Conservation (phyloP, 1,140 invertebrate species). For the Drosophila dunni region DNA sequence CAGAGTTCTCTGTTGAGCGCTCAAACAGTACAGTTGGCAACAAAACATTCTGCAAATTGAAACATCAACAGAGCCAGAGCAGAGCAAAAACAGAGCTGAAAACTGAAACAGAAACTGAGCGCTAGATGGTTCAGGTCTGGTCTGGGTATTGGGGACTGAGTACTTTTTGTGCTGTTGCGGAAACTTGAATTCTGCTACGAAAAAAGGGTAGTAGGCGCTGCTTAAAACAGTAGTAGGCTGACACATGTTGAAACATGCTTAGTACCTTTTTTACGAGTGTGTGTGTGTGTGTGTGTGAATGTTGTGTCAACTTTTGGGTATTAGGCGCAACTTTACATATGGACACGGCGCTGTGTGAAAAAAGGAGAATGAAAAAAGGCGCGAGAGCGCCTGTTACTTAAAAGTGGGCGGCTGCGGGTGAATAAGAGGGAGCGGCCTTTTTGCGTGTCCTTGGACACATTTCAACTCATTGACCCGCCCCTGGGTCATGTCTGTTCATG, state of each 20-base stretch:
- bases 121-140: not conserved
- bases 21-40: constrained; percentile 77
- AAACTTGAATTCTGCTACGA: constrained; percentile 45
- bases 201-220: constrained; percentile 54
- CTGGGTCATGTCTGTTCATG: constrained; percentile 34
- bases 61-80: constrained; percentile 53
- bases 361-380: constrained; percentile 6
- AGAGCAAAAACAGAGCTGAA: constrained; percentile 38
- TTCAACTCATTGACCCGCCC: constrained; percentile 66
- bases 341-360: not conserved
- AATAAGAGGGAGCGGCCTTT: constrained; percentile 42
- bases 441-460: constrained; percentile 68
- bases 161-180: constrained; percentile 36
- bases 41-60: constrained; percentile 78
- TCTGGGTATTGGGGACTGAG: constrained; percentile 10
- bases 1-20: constrained; percentile 56
- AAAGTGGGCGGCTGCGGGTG: not conserved
- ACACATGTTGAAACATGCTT: constrained; percentile 23
- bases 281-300: not conserved
- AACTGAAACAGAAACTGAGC: constrained; percentile 26
- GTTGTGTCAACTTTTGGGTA: constrained; percentile 25
- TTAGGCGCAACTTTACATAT: constrained; percentile 41
- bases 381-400: constrained; percentile 42
- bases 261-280: not conserved
- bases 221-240: constrained; percentile 28